Conservation (phyloP, 2,888 invertebrate species). For the Stegophylla sp. region DNA sequence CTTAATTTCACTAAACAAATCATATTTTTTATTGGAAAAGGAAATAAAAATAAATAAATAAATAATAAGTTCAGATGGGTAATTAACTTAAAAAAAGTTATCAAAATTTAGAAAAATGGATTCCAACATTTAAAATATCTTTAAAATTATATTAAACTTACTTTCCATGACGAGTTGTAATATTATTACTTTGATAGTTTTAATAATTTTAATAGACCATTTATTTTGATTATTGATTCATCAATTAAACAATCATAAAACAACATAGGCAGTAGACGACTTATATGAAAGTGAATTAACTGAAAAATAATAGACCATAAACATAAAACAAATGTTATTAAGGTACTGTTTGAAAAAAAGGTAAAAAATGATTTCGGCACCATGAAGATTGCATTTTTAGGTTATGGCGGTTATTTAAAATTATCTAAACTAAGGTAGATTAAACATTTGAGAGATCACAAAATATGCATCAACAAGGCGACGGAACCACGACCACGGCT, state of each 20-base stretch:
- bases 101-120: neutral
- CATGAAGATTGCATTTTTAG: constrained; percentile 12
- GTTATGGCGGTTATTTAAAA: constrained; percentile 51
- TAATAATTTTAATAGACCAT: neutral
- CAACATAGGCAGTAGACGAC: neutral
- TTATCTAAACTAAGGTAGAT: too few relatives aligned
- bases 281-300: neutral
- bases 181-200: neutral
- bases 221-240: neutral
- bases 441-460: too few relatives aligned
- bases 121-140: neutral
- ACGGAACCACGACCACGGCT: too few relatives aligned
- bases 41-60: too few relatives aligned
- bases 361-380: neutral
- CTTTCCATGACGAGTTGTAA: neutral
- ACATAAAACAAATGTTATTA: too few relatives aligned
- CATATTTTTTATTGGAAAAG: too few relatives aligned
- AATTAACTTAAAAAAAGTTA: neutral
- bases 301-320: neutral
- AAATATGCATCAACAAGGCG: too few relatives aligned
- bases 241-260: neutral
- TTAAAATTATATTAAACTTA: neutral
- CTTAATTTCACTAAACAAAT: too few relatives aligned
- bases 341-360: neutral
- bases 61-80: neutral